Conservation (phyloP, 2,113 vertebrate genomes). For the Corythornis madagascariensis region DNA sequence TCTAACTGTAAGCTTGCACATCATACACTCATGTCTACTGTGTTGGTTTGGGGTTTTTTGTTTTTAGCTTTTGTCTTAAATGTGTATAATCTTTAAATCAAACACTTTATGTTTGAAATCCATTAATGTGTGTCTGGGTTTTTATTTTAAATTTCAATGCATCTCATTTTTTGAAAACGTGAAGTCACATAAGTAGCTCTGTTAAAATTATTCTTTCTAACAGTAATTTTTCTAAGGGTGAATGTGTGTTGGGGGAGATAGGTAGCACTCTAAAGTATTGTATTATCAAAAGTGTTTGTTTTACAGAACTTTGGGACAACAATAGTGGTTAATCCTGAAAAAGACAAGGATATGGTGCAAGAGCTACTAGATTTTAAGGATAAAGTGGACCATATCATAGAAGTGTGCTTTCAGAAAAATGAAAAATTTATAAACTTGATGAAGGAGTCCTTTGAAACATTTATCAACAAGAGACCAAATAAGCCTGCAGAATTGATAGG, state of each 20-base stretch:
- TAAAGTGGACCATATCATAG: constrained; percentile 83
- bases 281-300: constrained; percentile 71
- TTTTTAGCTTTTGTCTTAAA: constrained; percentile 24
- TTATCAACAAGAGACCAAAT: constrained; percentile 86
- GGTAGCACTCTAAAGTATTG: constrained; percentile 51
- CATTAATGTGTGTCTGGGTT: constrained; percentile 31
- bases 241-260: constrained; percentile 47
- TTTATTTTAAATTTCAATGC: constrained; percentile 40
- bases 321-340: constrained; percentile 85
- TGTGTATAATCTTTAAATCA: constrained; percentile 40
- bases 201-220: not conserved
- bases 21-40: constrained; percentile 20
- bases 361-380: constrained; percentile 87
- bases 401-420: constrained; percentile 85
- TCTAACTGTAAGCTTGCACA: constrained; percentile 1
- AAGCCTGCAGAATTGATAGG: constrained; percentile 86
- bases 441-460: constrained; percentile 87
- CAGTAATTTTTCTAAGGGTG: not conserved
- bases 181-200: constrained; percentile 23
- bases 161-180: constrained; percentile 29
- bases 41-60: not conserved
- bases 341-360: constrained; percentile 87
- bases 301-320: constrained; percentile 82
- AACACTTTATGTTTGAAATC: constrained; percentile 40
- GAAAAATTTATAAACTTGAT: constrained; percentile 84